Base-by-base conservation (phyloP, 1,140 invertebrate genomes). In the Eubasilissa regina region DNA sequence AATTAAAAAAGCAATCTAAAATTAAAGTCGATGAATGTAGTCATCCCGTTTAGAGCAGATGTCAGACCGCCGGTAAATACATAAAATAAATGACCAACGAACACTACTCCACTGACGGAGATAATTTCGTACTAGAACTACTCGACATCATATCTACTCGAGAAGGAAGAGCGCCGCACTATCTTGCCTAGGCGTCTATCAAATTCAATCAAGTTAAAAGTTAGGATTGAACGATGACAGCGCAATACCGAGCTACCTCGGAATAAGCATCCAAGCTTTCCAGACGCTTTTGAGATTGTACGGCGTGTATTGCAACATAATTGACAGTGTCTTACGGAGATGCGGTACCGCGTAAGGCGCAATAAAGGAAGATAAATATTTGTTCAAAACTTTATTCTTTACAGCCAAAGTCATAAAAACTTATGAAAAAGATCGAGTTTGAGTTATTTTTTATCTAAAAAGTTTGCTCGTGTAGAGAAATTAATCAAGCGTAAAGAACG, bases 281-380 rank as follows among this genome's bases (percentile, higher is more conserved):
- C n/a, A n/a, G n/a, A n/a, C n/a, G 19, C 19, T 15, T 17, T 15
- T 55, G n/a, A 55, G 19, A 55, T n/a, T 55, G n/a, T 55, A 15
- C n/a, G n/a, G 19, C 19, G n/a, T 55, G 19, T 17, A 17, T 17
- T n/a, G 19, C 53, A 15, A 55, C n/a, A 55, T 55, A 55, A 55
- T 55, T 55, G 53, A 55, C 53, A 55, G n/a, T n/a, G n/a, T n/a
- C n/a, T 55, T 17, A 55, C 0, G n/a, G 53, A 55, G 53, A 62
- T 21, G 58, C 21, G 58, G 58, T 35, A n/a, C 21, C 7, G n/a
- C n/a, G 53, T 55, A 55, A 55, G 58, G 25, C 58, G 21, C 58
- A 62, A 62, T 13, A 62, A n/a, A 62, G 58, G 58, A 13, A 62
- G 21, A 62, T 62, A 62, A 62, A 62, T 62, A 62, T 62, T 62